These are phyloP conservation scores for Sandelia bainsii DNA, from an alignment of 2,797 vertebrate species.

Conservation along the genomic window DNA sequence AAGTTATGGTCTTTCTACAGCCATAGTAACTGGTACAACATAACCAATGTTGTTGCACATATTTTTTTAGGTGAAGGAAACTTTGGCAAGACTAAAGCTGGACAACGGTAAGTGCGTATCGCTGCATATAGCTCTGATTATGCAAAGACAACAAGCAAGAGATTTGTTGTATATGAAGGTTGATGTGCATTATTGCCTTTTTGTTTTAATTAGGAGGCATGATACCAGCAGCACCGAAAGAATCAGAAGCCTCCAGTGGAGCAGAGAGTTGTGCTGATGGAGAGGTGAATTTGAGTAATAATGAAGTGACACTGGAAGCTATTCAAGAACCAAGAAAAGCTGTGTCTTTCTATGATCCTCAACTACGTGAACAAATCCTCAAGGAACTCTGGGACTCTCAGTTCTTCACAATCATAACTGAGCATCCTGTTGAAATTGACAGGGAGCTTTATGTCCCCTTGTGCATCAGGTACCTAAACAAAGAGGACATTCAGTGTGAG, in stretches of 20 bases:
- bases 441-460: conserved; percentile 80
- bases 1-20: background rate
- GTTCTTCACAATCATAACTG: conserved; percentile 85
- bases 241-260: background rate
- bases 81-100: conserved; percentile 68
- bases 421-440: conserved; percentile 78
- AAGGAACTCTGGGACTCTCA: conserved; percentile 85
- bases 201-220: conserved; percentile 41
- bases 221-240: conserved; percentile 35
- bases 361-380: conserved; percentile 81
- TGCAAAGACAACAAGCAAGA: background rate
- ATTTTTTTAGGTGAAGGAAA: conserved; percentile 71
- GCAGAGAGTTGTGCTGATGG: conserved; percentile 39
- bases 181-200: background rate
- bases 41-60: conserved; percentile 4
- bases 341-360: conserved; percentile 81
- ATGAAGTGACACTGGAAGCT: conserved; percentile 19
- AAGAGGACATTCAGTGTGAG: conserved; percentile 83
- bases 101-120: conserved; percentile 65
- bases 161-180: background rate
- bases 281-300: conserved; percentile 15
- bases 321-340: conserved; percentile 49
- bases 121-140: background rate
- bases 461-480: conserved; percentile 85
- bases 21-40: background rate